Base-by-base conservation (phyloP, 2,113 vertebrate genomes). In the Lipophrys pholis region DNA sequence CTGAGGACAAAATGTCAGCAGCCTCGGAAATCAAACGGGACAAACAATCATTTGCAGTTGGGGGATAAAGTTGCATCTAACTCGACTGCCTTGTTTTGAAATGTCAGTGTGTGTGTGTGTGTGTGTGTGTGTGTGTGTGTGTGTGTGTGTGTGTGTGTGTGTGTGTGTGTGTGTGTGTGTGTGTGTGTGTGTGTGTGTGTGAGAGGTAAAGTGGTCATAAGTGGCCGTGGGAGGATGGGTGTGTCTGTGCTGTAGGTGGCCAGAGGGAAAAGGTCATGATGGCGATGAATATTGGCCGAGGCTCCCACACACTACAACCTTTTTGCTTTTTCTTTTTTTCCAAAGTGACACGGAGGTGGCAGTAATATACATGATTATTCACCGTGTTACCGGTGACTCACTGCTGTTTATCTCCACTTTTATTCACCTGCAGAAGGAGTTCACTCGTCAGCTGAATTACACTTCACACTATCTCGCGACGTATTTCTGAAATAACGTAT, bases 341-440 rank as follows among this genome's bases (percentile, higher is more conserved):
- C 42, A 74, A 45, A 15, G 67, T 86, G 81, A 82, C 41, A 87
- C 73, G 1, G 68, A 83, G 72, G 76, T 77, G 70, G 69, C 70
- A 35, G 68, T 67, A 59, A 61, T 54, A 60, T 60, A 65, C 65
- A 59, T 69, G 54, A 68, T 79, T 77, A 75, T 83, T 77, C 82
- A 73, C 50, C 17, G 54, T 46, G 63, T 67, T 53, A 65, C 30
- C 35, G 74, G 72, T 90, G 86, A 89, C 73, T 89, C 89, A 90
- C 42, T 60, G 11, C 66, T 81, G 64, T 86, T 81, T 66, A 16
- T 35, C 54, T 21, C 54, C 43, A 40, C 69, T 69, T 78, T 72
- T 56, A 64, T 82, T 75, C 53, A 36, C 35, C 68, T 45, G 15
- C 69, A 71, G 60, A 15, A 58, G 35, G 12, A 8, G 54, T 21